A percentile compares a stretch with the other conserved stretches of the same genome.
Conservation (phyloP, 1,140 invertebrate genomes). For the Tetramorium parvispinum region DNA sequence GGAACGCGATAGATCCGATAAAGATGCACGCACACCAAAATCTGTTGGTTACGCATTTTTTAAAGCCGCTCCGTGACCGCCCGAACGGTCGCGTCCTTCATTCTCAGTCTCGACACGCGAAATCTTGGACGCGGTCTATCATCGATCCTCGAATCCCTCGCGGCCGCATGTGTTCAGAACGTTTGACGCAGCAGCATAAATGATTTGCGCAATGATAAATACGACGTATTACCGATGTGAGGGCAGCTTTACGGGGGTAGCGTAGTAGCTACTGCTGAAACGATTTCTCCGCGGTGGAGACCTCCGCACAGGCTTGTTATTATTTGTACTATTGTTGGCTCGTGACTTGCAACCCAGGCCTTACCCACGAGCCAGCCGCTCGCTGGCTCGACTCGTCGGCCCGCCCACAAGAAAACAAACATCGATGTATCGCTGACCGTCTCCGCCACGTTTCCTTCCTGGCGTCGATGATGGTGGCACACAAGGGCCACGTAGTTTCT, state of each 20-base stretch:
- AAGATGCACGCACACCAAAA: slow-evolving; percentile 76
- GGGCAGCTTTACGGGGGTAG: slow-evolving; percentile 71
- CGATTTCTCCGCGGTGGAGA: slow-evolving; percentile 75
- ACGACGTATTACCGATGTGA: slow-evolving; percentile 51
- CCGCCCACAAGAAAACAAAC: slow-evolving; percentile 83
- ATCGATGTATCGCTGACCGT: slow-evolving; percentile 65
- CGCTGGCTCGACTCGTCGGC: slow-evolving; percentile 61
- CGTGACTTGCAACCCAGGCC: slow-evolving; percentile 83
- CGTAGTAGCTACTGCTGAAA: slow-evolving; percentile 77
- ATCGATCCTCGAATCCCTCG: neutral
- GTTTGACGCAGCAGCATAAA: neutral
- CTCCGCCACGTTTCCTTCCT: slow-evolving; percentile 52
- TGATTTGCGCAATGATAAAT: neutral
- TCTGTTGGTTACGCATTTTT: neutral
- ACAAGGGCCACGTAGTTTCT: neutral
- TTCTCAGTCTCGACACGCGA: neutral
- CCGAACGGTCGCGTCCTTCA: neutral
- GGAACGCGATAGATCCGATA: slow-evolving; percentile 79
- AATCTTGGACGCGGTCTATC: neutral
- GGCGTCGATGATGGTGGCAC: slow-evolving; percentile 53
- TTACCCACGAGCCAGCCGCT: slow-evolving; percentile 71
- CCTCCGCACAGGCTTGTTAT: slow-evolving; percentile 81
- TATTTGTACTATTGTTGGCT: slow-evolving; percentile 86
- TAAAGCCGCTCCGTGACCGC: neutral
- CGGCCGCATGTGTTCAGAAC: neutral